Evolutionary conservation across 2,888 invertebrate genomes (phyloP), one percentile per base, ranked within the genome.

Genomic region (Chrysolina americana): DNA sequence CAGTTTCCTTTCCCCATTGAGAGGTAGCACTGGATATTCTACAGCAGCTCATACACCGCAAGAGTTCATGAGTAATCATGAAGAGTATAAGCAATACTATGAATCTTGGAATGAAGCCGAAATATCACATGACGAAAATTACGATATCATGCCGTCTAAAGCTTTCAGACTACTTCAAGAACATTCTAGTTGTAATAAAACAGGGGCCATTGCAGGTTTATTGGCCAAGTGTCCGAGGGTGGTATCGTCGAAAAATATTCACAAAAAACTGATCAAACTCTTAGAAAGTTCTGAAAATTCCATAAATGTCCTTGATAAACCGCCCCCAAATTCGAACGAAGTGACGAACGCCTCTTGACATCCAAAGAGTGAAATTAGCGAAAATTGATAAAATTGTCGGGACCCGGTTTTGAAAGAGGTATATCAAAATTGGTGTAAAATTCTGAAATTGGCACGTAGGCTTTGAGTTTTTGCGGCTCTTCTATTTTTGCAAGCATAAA

Each of bases 141-240:
- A 88, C 62, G 91, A 91, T 65, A 89, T 90, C 65, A 78, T 91
- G 44, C 91, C 92, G 3, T 92, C 92, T 0, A 90, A 90, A 81
- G 90, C 91, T 0, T 91, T 92, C 81, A 90, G 89, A 78, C 85
- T 89, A 0, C 83, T 91, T 41, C 90, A 91, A 81, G 91, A 91
- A 64, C 88, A 89, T 75, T 85, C 88, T 1, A 84, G 83, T 59
- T 76, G 85, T 68, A 82, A 89, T 81, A 85, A 83, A 79, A 81
- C 85, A 3, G 86, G 86, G 41, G 86, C 84, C 75, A 85, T 91
- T 78, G 89, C 89, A 75, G 88, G 90, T 11, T 88, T 91, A 81
- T 89, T 90, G 28, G 92, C 91, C 0, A 89, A 91, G 66, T 93
- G 93, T 85, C 93, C 93, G 0, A 88, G 92, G 71, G 91, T 92